These are phyloP conservation scores for Theocolax elegans DNA, from an alignment of 1,140 invertebrate genomes.

Conservation along the genomic window DNA sequence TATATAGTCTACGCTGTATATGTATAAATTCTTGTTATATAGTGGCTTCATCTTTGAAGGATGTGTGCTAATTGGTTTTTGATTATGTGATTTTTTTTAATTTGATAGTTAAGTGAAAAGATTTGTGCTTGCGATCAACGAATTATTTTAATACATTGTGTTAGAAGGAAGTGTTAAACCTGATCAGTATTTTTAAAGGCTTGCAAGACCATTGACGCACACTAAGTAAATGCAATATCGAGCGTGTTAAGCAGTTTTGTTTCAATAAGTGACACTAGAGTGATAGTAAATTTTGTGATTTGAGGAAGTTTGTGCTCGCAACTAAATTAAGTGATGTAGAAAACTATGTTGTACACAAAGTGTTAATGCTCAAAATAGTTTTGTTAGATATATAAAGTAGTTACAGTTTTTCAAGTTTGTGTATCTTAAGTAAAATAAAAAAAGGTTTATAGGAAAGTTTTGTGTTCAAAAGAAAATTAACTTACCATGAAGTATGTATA, in stretches of 20 bases:
- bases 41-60: conserved; percentile 8
- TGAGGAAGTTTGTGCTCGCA: conserved; percentile 13
- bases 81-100: conserved; percentile 11
- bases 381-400: not conserved
- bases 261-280: conserved; percentile 5
- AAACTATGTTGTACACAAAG: not conserved
- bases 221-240: conserved; percentile 1
- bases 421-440: not conserved
- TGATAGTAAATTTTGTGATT: conserved; percentile 17
- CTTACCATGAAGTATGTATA: conserved; percentile 34
- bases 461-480: conserved; percentile 14
- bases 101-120: not conserved
- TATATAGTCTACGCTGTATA: no score
- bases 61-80: not conserved
- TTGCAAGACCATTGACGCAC: not conserved
- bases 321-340: conserved; percentile 9
- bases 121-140: not conserved
- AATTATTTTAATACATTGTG: conserved; percentile 3
- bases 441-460: not conserved
- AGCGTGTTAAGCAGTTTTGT: not conserved
- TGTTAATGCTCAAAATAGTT: not conserved
- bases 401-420: conserved; percentile 9
- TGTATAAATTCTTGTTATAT: no score
- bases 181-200: not conserved
- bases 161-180: conserved; percentile 5